Conservation (phyloP, 2,113 vertebrate genomes). For the Spea bombifrons region DNA sequence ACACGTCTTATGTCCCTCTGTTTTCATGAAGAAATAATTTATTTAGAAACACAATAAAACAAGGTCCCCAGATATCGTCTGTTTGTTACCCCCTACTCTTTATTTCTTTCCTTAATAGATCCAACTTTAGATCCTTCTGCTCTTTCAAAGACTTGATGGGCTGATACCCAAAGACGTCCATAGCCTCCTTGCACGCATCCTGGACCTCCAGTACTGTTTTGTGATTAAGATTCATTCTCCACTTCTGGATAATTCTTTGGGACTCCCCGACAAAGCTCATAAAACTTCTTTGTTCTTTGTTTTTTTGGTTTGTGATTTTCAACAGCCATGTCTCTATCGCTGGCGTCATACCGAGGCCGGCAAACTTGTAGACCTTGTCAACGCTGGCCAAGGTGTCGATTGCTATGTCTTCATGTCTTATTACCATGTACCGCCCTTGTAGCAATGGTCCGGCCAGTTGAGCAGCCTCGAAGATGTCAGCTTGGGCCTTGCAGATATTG, state of each 20-base stretch:
- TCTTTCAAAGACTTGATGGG: background rate
- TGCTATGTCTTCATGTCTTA: slow-evolving; percentile 72
- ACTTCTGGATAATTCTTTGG: background rate
- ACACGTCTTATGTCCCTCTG: too few species aligned
- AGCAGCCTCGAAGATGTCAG: slow-evolving; percentile 64
- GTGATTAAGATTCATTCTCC: background rate
- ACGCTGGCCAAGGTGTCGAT: slow-evolving; percentile 62
- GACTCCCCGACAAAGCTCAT: slow-evolving; percentile 66
- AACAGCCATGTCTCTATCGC: slow-evolving; percentile 66
- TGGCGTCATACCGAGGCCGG: slow-evolving; percentile 59
- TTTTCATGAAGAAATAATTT: too few species aligned
- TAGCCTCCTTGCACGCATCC: background rate
- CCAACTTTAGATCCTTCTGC: background rate
- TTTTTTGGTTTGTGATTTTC: slow-evolving; percentile 63
- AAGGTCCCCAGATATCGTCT: too few species aligned
- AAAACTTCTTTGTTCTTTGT: slow-evolving; percentile 61
- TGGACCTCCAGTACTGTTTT: background rate
- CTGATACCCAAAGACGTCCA: slow-evolving; percentile 18
- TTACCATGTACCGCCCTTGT: slow-evolving; percentile 69
- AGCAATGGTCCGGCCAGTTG: slow-evolving; percentile 53
- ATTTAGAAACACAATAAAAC: too few species aligned
- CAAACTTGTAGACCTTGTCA: slow-evolving; percentile 63
- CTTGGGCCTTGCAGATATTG: slow-evolving; percentile 71
- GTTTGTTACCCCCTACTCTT: too few species aligned
- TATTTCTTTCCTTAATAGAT: too few species aligned